A percentile compares a stretch with the other conserved stretches of the same genome.
Conservation (phyloP, 2,113 vertebrate species). For the Plotosus lineatus region DNA sequence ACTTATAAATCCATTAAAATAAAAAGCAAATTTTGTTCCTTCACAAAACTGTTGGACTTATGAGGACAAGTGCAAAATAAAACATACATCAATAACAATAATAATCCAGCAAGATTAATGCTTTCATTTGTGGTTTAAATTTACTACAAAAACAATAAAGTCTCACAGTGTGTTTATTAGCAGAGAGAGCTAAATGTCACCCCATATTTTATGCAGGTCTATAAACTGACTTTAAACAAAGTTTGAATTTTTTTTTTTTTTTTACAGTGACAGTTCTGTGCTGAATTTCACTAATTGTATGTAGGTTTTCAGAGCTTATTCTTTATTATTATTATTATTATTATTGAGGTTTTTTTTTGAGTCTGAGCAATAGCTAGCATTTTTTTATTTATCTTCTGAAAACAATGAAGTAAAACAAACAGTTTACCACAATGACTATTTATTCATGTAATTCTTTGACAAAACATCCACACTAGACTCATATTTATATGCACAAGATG, state of each 20-base stretch:
- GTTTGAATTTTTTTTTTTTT: background rate
- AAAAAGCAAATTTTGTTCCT: background rate
- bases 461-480: background rate
- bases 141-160: conserved; percentile 28
- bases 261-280: background rate
- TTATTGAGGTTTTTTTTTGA: too few relatives aligned
- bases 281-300: background rate
- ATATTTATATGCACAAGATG: background rate
- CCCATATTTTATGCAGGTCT: background rate
- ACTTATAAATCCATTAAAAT: background rate
- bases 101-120: conserved; percentile 19
- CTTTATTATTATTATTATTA: too few relatives aligned
- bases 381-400: background rate
- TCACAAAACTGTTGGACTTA: background rate
- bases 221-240: conserved; percentile 7
- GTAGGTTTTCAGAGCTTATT: background rate
- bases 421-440: background rate
- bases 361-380: too few relatives aligned
- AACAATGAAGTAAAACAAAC: background rate
- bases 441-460: background rate
- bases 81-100: background rate
- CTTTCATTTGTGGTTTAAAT: conserved; percentile 23
- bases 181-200: conserved; percentile 7
- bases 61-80: background rate
- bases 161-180: conserved; percentile 5